Evolutionary conservation across 2,888 invertebrate species (phyloP), one percentile per base, ranked within the genome.

Genomic region (Eupeodes latifasciatus): DNA sequence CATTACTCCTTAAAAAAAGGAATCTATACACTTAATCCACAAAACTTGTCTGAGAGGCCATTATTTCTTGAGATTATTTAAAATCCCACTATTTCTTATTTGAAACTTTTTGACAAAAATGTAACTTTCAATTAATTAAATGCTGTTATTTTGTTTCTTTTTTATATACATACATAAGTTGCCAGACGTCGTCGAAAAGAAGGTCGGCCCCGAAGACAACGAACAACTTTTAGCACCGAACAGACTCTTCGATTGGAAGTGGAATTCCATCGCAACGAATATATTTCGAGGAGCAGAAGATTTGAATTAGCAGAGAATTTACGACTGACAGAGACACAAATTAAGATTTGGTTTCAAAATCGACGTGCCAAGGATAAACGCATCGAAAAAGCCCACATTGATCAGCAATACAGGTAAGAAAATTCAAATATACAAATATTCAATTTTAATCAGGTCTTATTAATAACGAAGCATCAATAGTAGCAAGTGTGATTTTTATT

Each of bases 311-410:
- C 97, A 0, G 96, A 96, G 91, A 94, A 95, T 5, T 93, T 97
- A 61, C 93, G 94, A 67, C 94, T 96, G 34, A 96, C 96, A 0
- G 97, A 97, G 92, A 97, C 97, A 0, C 95, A 97, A 94, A 97
- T 97, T 90, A 97, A 97, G 93, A 97, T 97, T 84, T 96, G 96
- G 96, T 99, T 98, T 93, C 99, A 99, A 94, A 99, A 99, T 94
- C 95, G 99, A 89, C 95, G 99, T 90, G 99, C 99, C 36, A 99
- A 99, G 94, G 98, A 99, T 93, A 99, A 99, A 94, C 95, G 99
- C 89, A 98, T 99, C 90, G 98, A 99, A 93, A 99, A 99, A 92
- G 98, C 98, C 0, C 98, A 98, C 91, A 95, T 98, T 89, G 98
- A 99, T 94, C 98, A 98, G 92, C 98, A 98, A 91, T 98, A 98